Percentiles rank a stretch among this genome's conserved stretches.
phyloP scores from a whole-genome alignment of 1,140 invertebrate genomes.

The Oedothorax gibbosus region DNA sequence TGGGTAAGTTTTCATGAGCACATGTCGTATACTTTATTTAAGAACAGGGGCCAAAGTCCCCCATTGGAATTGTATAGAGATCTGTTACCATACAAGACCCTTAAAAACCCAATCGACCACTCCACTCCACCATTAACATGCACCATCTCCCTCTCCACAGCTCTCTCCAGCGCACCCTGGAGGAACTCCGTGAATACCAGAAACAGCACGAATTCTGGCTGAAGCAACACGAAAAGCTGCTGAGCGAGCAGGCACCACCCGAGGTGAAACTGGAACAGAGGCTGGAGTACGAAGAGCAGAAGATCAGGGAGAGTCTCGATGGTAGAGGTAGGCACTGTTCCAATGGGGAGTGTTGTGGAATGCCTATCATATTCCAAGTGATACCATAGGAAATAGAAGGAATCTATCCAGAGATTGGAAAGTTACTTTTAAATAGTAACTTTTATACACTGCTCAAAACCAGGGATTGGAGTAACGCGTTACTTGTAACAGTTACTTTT shows the following conservation, averaged over 20 bases:
- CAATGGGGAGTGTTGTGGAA: slow-evolving; percentile 26
- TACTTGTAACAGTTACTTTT: too few relatives aligned
- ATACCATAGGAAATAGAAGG: not conserved
- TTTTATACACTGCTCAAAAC: too few relatives aligned
- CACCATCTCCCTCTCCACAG: slow-evolving; percentile 66
- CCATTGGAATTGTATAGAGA: too few relatives aligned
- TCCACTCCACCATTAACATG: too few relatives aligned
- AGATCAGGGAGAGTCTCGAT: slow-evolving; percentile 67
- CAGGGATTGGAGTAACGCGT: too few relatives aligned
- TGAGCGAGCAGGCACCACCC: slow-evolving; percentile 74
- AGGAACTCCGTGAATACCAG: slow-evolving; percentile 77
- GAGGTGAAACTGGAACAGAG: slow-evolving; percentile 69
- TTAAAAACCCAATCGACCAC: too few relatives aligned
- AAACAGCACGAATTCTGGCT: slow-evolving; percentile 76
- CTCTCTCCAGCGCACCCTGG: slow-evolving; percentile 75
- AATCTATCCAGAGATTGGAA: too few relatives aligned
- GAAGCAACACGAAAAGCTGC: slow-evolving; percentile 74
- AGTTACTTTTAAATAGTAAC: too few relatives aligned
- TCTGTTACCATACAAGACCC: too few relatives aligned
- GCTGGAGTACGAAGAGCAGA: slow-evolving; percentile 70
- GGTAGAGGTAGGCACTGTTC: slow-evolving; percentile 63
- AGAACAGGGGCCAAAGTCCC: too few relatives aligned
- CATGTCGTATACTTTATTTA: too few relatives aligned
- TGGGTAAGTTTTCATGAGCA: too few relatives aligned
- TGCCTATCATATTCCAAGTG: slow-evolving; percentile 51